Base-by-base conservation (phyloP, 2,113 vertebrate genomes). In the Pachyramphus minor region DNA sequence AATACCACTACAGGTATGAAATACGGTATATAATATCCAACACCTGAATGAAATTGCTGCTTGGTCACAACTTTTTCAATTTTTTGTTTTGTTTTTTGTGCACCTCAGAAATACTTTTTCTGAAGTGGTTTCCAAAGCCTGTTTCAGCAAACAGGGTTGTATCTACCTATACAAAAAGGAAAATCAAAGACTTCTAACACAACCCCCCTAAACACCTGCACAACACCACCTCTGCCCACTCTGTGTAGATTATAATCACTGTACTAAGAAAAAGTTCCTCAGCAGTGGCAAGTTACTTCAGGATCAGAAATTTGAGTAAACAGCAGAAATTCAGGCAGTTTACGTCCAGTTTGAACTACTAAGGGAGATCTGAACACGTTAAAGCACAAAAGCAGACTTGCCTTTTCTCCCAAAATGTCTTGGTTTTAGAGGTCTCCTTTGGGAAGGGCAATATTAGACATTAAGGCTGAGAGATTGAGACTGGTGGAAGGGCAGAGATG, bases 361-460 rank as follows among this genome's bases (percentile, higher is more conserved):
- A 92, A 39, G 41, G 21, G 39, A 42, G 31, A 62, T 42, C 7
- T 60, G 56, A 77, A 66, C 39, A 84, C 58, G 23, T 33, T 53
- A 56, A 81, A 84, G 74, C 52, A 84, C n/a, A 84, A 68, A 78
- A 33, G 24, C 30, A 81, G 37, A 55, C 28, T 52, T 53, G n/a
- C 13, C 13, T 49, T 27, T 12, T 2, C 0, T 19, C 9, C 33
- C 23, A 3, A 14, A 3, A 50, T 2, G 6, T 28, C 72, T 42
- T 63, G 30, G n/a, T 89, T 88, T 92, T 21, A 28, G 55, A 33
- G 62, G n/a, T 10, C 52, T 67, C 45, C 69, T 71, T 84, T 22
- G 39, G 42, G 58, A 60, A 75, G 17, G 20, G 33, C 52, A 78
- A 0, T 37, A 28, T 74, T 56, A 68, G 33, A 50, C 12, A 49